Base-by-base conservation (phyloP, 2,888 invertebrate genomes). In the Lasioglossum leucozonium region DNA sequence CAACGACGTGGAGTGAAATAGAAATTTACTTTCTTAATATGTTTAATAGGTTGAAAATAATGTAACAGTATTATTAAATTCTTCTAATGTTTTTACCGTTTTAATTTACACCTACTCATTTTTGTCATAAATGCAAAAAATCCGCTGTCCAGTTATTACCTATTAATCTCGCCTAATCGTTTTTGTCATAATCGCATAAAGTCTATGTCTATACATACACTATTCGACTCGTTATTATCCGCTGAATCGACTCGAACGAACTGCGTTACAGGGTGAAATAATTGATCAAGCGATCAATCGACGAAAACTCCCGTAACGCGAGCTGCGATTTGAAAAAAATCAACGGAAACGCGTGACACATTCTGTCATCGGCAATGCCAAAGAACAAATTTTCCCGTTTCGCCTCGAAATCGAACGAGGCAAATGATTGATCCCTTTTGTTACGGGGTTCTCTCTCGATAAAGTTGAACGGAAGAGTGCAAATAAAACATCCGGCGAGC, bases 351-450 rank as follows among this genome's bases (percentile, higher is more conserved):
- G 30, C 69, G 62, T 26, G 75, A 75, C 47, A 40, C 37, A 58
- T 77, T 77, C 76, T 79, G 62, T 72, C 80, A 72, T 42, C 65
- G 30, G 44, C 78, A 75, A 83, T 79, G 26, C 69, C 65, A 47
- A 78, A 86, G 73, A 77, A 88, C 77, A 74, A 84, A 83, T 81
- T 78, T 30, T 79, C 79, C 82, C 76, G 78, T 74, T 58, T 55
- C 71, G 79, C 80, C 65, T 72, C 73, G 75, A 82, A 88, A 82
- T 88, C 78, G 78, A 82, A 77, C 77, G 51, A 80, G 75, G 67
- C 65, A 62, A 77, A 86, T 84, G 89, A 88, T 86, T 74, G 89
- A 88, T 88, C 83, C 85, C 79, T 84, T 88, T 88, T 88, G 86
- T 88, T 82, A 47, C 67, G 37, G 75, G 74, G 67, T 75, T 86